Percentiles rank a stretch among this genome's conserved stretches.
phyloP scores from a whole-genome alignment of 2,888 invertebrate species.

The Acronicta leporina region DNA sequence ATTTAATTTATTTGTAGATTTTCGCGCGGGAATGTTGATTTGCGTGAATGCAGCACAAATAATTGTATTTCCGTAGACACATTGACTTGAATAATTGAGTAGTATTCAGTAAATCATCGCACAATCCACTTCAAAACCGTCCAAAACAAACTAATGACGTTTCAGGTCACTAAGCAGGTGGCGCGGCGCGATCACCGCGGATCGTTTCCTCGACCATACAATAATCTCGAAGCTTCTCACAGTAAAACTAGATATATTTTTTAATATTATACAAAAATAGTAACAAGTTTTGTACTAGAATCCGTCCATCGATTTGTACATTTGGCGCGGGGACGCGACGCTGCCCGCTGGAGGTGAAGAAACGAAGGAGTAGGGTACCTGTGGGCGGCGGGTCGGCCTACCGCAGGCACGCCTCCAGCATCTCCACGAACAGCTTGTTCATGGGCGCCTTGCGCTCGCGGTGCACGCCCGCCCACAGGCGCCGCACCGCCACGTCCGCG shows the following conservation, averaged over 20 bases:
- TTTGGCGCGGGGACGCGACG: constrained; percentile 77
- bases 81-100: not conserved
- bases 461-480: constrained; percentile 97
- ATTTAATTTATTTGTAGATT: too few species aligned
- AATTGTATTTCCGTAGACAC: too few species aligned
- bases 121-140: constrained; percentile 45
- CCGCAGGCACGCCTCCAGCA: constrained; percentile 95
- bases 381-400: constrained; percentile 81
- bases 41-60: too few species aligned
- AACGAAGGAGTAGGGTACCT: constrained; percentile 37
- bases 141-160: constrained; percentile 45
- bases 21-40: too few species aligned
- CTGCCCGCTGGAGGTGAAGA: constrained; percentile 49
- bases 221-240: constrained; percentile 62
- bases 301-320: constrained; percentile 85
- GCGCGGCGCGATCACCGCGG: constrained; percentile 25
- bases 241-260: constrained; percentile 82
- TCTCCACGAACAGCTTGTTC: constrained; percentile 99
- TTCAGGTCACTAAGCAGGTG: constrained; percentile 48
- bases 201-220: constrained; percentile 65
- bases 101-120: constrained; percentile 17
- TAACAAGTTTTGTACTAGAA: constrained; percentile 88
- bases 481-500: constrained; percentile 95
- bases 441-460: constrained; percentile 96
- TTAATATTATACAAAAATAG: constrained; percentile 87